These are phyloP conservation scores for Acipenser oxyrinchus DNA, from an alignment of 2,797 vertebrate species.

Conservation along the genomic window DNA sequence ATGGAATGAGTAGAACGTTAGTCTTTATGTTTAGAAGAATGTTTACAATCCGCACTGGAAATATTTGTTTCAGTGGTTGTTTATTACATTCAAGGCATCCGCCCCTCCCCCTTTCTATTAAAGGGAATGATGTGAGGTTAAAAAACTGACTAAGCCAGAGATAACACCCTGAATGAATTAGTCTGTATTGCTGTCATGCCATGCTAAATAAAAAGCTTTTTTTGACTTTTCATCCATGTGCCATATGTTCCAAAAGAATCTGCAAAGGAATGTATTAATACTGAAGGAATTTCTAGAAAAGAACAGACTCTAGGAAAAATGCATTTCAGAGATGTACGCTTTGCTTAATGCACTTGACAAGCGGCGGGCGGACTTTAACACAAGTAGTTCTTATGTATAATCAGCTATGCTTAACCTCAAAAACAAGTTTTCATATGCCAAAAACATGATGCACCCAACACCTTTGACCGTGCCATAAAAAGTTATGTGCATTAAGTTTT, in stretches of 20 bases:
- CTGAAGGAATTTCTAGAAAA: not conserved
- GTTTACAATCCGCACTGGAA: slow-evolving; percentile 8
- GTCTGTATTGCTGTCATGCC: slow-evolving; percentile 7
- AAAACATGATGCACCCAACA: not conserved
- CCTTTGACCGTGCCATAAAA: not conserved
- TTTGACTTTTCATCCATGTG: not conserved
- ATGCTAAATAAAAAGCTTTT: not conserved
- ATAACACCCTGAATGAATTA: slow-evolving; percentile 9
- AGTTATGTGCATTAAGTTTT: not conserved
- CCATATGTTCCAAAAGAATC: slow-evolving; percentile 7
- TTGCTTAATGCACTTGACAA: no score
- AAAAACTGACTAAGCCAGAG: not conserved
- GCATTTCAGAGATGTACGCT: no score
- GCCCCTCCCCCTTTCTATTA: not conserved
- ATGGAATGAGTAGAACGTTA: slow-evolving; percentile 15
- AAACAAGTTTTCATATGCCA: not conserved
- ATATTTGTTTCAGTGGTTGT: not conserved
- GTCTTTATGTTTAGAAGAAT: slow-evolving; percentile 12
- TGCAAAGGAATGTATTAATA: not conserved
- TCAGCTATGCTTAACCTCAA: not conserved
- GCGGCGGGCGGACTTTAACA: not conserved
- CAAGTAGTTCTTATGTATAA: not conserved
- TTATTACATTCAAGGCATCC: not conserved
- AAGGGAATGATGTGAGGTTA: not conserved
- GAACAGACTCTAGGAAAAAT: not conserved